phyloP scores from a whole-genome alignment of 2,797 vertebrate genomes.

The Craterocephalus amniculus region DNA sequence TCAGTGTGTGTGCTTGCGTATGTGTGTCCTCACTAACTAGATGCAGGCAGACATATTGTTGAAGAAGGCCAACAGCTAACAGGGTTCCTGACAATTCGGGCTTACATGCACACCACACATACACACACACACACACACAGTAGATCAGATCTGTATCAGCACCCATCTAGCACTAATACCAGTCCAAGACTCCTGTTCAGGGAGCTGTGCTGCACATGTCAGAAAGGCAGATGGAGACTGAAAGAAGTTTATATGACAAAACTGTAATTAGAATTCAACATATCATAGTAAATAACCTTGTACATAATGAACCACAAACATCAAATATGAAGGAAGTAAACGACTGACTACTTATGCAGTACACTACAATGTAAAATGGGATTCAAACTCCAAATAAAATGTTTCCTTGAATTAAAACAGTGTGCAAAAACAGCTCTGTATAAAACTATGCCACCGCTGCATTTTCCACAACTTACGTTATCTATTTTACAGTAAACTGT shows the following conservation, averaged over 20 bases:
- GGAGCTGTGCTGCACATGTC: slow-evolving; percentile 68
- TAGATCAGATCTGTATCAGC: slow-evolving; percentile 65
- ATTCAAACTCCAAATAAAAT: slow-evolving; percentile 12
- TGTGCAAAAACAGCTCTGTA: slow-evolving; percentile 15
- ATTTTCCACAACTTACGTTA: slow-evolving; percentile 3
- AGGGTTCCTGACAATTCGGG: slow-evolving; percentile 82
- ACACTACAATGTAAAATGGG: neutral
- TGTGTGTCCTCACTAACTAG: slow-evolving; percentile 70
- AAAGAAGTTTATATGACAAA: slow-evolving; percentile 2
- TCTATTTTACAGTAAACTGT: slow-evolving; percentile 32
- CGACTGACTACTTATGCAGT: neutral
- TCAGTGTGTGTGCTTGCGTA: slow-evolving; percentile 41
- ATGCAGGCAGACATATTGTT: slow-evolving; percentile 66
- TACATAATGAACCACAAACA: neutral
- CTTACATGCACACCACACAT: slow-evolving; percentile 17
- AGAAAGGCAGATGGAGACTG: slow-evolving; percentile 18
- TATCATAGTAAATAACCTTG: neutral
- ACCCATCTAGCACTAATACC: slow-evolving; percentile 45
- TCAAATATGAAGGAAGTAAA: neutral
- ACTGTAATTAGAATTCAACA: neutral
- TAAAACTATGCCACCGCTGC: slow-evolving; percentile 15
- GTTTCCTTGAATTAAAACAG: slow-evolving; percentile 28
- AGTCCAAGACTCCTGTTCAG: slow-evolving; percentile 59
- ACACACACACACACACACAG: slow-evolving; percentile 18
- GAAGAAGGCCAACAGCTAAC: slow-evolving; percentile 81